Conservation (phyloP, 2,797 vertebrate species). For the Gobio occitaniae region DNA sequence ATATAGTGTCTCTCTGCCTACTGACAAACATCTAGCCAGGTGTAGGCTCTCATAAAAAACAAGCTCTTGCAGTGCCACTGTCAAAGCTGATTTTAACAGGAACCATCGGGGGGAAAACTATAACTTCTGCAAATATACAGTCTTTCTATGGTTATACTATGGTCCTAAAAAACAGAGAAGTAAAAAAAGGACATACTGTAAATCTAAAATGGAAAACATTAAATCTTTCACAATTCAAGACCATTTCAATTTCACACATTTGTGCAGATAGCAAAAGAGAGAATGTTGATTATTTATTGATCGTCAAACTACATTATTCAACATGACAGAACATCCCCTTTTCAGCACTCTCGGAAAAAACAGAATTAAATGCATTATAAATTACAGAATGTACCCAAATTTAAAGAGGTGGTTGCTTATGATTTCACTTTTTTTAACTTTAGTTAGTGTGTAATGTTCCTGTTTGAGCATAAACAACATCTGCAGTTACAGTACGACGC, state of each 20-base stretch:
- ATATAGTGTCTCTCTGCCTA: background rate
- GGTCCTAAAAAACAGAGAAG: background rate
- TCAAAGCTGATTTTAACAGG: background rate
- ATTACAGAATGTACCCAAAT: background rate
- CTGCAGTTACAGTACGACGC: no score
- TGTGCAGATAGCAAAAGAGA: constrained; percentile 32
- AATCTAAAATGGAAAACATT: background rate
- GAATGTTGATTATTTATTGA: constrained; percentile 51
- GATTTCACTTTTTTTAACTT: no score
- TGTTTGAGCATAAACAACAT: no score
- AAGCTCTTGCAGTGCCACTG: background rate
- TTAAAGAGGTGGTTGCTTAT: no score
- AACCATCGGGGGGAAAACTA: background rate
- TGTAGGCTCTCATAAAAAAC: constrained; percentile 17
- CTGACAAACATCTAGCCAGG: background rate
- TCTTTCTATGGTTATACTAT: background rate
- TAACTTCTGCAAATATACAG: background rate
- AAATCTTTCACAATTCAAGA: constrained; percentile 6
- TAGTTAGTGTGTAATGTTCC: no score
- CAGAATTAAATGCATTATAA: background rate
- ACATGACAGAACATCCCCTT: background rate
- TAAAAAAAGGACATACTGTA: constrained; percentile 4
- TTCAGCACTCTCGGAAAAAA: background rate
- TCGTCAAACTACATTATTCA: background rate
- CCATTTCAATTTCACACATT: constrained; percentile 44